Evolutionary conservation across 2,113 vertebrate species (phyloP).

Genomic region (Picathartes gymnocephalus): DNA sequence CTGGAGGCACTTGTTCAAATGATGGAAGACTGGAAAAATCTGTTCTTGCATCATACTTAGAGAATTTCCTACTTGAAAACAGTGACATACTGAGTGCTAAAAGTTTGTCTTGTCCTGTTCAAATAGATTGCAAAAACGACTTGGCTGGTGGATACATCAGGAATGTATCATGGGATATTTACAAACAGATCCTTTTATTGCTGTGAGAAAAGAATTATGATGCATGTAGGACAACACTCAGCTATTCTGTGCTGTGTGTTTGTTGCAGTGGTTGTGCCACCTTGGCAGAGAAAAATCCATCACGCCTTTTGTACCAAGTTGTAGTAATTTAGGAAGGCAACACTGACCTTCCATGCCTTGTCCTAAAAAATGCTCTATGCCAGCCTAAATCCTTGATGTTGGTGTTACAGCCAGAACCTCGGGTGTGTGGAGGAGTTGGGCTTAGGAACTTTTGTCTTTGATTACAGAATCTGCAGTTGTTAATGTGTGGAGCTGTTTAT

Average conservation of each 20-base stretch:
- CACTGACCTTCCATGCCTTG: not conserved
- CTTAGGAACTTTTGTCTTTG: not conserved
- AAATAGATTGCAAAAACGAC: not conserved
- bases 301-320: not conserved
- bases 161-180: not conserved
- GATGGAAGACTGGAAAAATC: not conserved
- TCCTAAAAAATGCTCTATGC: not conserved
- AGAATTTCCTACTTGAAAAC: not conserved
- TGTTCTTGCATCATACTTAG: not conserved
- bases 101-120: not conserved
- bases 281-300: not conserved
- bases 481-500: not conserved
- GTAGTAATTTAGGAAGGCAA: not conserved
- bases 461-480: not conserved
- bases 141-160: not conserved
- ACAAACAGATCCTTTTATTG: not conserved
- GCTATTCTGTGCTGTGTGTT: not conserved
- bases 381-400: not conserved
- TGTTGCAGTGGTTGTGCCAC: not conserved
- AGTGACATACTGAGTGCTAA: not conserved
- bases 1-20: not conserved
- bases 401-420: not conserved
- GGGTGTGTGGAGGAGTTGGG: not conserved
- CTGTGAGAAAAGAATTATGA: not conserved
- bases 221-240: accelerated